Conservation (phyloP, 2,797 vertebrate genomes). For the Galagoides demidoff region DNA sequence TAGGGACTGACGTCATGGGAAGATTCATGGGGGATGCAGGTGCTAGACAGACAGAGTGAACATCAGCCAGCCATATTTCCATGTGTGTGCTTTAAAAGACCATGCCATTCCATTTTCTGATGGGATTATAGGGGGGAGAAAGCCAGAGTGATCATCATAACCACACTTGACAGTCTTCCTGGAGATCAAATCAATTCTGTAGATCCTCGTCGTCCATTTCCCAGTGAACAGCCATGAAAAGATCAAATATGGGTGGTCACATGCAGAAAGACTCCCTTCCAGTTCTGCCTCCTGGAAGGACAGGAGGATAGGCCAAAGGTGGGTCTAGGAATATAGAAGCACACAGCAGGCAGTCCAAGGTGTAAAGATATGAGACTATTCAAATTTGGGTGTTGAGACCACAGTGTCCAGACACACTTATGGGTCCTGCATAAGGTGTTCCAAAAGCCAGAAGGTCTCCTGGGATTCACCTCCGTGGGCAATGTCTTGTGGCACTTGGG, state of each 20-base stretch:
- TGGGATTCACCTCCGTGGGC: not conserved
- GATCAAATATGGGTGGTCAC: not conserved
- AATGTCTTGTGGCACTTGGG: not conserved
- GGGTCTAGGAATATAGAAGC: not conserved
- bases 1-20: not conserved
- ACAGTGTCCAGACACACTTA: too few relatives aligned
- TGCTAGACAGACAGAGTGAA: not conserved
- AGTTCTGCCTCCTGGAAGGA: not conserved
- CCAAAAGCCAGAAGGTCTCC: not conserved
- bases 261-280: not conserved
- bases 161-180: not conserved
- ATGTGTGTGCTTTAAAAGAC: not conserved
- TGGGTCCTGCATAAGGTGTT: not conserved
- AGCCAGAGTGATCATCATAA: not conserved
- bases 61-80: not conserved
- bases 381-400: not conserved
- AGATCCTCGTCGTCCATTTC: not conserved
- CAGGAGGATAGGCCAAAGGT: not conserved
- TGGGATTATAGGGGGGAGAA: not conserved
- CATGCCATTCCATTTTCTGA: not conserved
- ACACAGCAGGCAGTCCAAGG: not conserved
- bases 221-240: not conserved
- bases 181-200: not conserved
- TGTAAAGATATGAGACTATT: not conserved
- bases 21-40: not conserved